These are phyloP conservation scores for Leptoteleia sp. DNA, from an alignment of 1,140 invertebrate genomes.

Conservation along the genomic window DNA sequence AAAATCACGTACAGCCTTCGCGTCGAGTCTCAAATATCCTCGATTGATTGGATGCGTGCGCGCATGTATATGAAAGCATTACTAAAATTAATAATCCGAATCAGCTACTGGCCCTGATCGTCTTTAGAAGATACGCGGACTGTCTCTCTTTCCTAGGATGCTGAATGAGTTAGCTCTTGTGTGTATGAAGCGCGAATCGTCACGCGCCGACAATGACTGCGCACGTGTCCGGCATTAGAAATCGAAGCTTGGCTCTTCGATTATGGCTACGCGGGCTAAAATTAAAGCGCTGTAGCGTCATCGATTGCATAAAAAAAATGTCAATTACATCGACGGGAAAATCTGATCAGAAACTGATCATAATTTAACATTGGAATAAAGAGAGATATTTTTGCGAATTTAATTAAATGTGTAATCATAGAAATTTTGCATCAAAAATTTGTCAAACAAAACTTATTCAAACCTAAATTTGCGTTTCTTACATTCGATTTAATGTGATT, in stretches of 20 bases:
- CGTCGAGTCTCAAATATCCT: not conserved
- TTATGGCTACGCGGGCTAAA: conserved; percentile 67
- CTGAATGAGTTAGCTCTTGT: conserved; percentile 71
- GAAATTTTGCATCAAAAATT: too few relatives aligned
- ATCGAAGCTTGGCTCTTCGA: conserved; percentile 41
- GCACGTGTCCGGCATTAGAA: conserved; percentile 66
- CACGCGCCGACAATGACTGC: conserved; percentile 67
- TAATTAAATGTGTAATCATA: too few relatives aligned
- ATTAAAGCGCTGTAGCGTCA: conserved; percentile 72
- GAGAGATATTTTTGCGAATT: too few relatives aligned
- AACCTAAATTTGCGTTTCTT: too few relatives aligned
- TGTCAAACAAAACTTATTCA: too few relatives aligned
- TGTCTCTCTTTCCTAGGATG: conserved; percentile 68
- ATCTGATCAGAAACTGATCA: not conserved
- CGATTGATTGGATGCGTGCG: not conserved
- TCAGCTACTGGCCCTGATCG: conserved; percentile 49
- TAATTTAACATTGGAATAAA: too few relatives aligned
- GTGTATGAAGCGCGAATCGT: conserved; percentile 72
- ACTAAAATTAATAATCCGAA: conserved; percentile 16
- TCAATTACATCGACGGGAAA: conserved; percentile 3
- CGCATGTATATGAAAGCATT: conserved; percentile 20
- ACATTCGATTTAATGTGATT: too few relatives aligned
- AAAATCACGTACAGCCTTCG: conserved; percentile 8
- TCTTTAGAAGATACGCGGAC: too few relatives aligned
- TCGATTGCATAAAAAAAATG: conserved; percentile 36